phyloP scores from a whole-genome alignment of 2,888 invertebrate genomes.

The Archaeoteleia sp. region DNA sequence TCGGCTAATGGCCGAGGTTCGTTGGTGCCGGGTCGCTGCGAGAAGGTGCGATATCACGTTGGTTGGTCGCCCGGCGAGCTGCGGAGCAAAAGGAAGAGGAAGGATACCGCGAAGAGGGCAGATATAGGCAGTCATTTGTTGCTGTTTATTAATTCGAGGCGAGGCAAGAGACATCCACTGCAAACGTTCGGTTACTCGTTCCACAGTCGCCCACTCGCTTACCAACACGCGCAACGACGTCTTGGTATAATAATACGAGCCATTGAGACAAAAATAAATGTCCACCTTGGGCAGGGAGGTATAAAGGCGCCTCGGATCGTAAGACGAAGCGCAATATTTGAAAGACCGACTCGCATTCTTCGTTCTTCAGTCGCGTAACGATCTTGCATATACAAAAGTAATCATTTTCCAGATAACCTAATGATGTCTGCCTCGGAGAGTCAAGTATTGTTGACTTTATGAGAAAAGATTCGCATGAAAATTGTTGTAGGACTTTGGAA shows the following conservation, averaged over 20 bases:
- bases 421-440: no score
- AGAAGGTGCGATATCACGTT: slow-evolving; percentile 41
- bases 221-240: slow-evolving; percentile 49
- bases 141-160: slow-evolving; percentile 72
- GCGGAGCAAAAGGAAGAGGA: slow-evolving; percentile 38
- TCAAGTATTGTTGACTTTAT: no score
- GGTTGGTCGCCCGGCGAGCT: slow-evolving; percentile 38
- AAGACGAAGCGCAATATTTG: slow-evolving; percentile 47
- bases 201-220: slow-evolving; percentile 63
- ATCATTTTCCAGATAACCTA: no score
- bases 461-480: no score
- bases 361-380: slow-evolving; percentile 5
- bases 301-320: slow-evolving; percentile 52
- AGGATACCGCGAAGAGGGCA: slow-evolving; percentile 54
- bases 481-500: no score
- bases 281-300: slow-evolving; percentile 52
- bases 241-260: slow-evolving; percentile 52
- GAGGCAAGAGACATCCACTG: slow-evolving; percentile 69
- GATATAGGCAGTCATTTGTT: slow-evolving; percentile 70
- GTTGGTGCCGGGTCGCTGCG: slow-evolving; percentile 38
- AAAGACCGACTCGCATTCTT: slow-evolving; percentile 46
- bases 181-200: slow-evolving; percentile 67
- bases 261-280: slow-evolving; percentile 53
- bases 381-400: no score
- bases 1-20: slow-evolving; percentile 63